Evolutionary conservation across 2,888 invertebrate species (phyloP).

Genomic region (Mylabris sibirica): DNA sequence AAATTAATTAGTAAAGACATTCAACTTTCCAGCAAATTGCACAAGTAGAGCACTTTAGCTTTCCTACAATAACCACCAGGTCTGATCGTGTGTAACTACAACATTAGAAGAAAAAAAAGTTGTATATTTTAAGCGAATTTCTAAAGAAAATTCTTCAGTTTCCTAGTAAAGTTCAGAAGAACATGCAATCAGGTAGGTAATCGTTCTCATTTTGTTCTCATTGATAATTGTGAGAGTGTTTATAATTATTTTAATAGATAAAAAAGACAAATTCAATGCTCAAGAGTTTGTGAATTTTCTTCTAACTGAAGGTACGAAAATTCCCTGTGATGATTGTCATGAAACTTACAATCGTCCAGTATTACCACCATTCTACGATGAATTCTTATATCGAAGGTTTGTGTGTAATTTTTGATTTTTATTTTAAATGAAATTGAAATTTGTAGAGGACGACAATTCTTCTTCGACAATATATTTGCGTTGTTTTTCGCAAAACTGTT

Average conservation of each 20-base stretch:
- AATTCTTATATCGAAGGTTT: conserved; percentile 70
- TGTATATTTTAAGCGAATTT: not conserved
- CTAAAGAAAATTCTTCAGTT: not conserved
- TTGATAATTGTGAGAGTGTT: too few relatives aligned
- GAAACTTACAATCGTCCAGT: conserved; percentile 61
- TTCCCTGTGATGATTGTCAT: conserved; percentile 62
- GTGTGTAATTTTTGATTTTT: not conserved
- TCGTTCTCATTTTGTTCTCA: too few relatives aligned
- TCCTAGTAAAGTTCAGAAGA: not conserved
- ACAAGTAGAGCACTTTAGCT: not conserved
- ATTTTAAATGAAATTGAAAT: not conserved
- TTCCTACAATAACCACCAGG: not conserved
- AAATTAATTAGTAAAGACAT: not conserved
- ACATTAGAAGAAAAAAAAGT: not conserved
- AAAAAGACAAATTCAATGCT: conserved; percentile 30
- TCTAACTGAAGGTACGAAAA: conserved; percentile 59
- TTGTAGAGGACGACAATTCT: conserved; percentile 77
- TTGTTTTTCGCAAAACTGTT: conserved; percentile 76
- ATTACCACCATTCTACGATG: conserved; percentile 73
- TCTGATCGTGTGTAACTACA: not conserved
- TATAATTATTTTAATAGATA: not conserved
- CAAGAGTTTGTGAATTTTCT: conserved; percentile 47
- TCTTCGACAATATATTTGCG: conserved; percentile 73
- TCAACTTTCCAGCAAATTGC: conserved; percentile 4
- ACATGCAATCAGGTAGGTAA: not conserved